Base-by-base conservation (phyloP, 1,140 invertebrate species). In the Pantala flavescens region DNA sequence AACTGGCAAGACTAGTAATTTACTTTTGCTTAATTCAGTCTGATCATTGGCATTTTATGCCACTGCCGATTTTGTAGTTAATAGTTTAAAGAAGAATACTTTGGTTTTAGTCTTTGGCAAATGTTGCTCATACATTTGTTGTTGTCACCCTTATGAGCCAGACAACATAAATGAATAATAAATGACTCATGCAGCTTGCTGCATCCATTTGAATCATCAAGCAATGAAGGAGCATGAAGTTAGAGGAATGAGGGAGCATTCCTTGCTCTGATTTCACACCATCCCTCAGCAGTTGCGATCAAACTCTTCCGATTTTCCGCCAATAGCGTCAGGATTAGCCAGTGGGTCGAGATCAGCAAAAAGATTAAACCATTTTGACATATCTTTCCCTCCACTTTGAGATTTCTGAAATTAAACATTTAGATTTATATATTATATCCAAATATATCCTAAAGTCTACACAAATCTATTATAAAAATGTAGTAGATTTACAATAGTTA, bases 301-400 rank as follows among this genome's bases (percentile, higher is more conserved):
- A 14, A 24, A 72, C 71, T 42, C 71, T 23, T 24, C 71, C 16
- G 71, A 19, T 19, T 19, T 72, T 24, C 49, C 49, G 1, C 86
- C 87, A 77, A 89, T 80, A 28, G 85, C 83, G 80, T 87, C 88
- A 23, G 89, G 89, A 84, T 97, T 96, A 19, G 93, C 89, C 7
- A 97, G 84, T 10, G 95, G 95, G 86, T 98, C 95, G 43, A 98
- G 81, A 82, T 98, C 95, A 49, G 95, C 93, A 85, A 98, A 98
- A 28, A 97, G 84, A 82, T 94, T 93, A 78, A 96, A 89, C 96
- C 96, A 98, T 0, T 85, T 83, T 71, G 84, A 82, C 82, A 85
- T 85, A 76, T 86, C 84, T 36, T 81, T 77, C 75, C 83, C 82
- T 74, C 80, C 78, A 24, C 74, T 10, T 76, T 70, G 76, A 76